phyloP scores from a whole-genome alignment of 2,888 invertebrate species.

The Escarpia spicata region DNA sequence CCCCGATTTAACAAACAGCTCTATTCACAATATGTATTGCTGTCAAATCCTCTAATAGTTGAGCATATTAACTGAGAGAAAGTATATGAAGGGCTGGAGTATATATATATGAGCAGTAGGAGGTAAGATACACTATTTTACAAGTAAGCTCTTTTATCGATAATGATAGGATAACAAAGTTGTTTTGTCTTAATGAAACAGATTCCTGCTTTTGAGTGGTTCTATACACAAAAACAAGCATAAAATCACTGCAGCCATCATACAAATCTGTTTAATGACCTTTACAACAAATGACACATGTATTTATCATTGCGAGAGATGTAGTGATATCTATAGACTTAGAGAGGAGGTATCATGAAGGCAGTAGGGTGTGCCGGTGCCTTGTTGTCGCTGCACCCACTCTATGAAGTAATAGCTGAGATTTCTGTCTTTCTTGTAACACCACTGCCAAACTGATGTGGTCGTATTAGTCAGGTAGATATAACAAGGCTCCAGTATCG shows the following conservation, averaged over 20 bases:
- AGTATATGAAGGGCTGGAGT: no score
- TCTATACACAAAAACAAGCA: not conserved
- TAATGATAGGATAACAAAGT: no score
- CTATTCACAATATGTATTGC: no score
- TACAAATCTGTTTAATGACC: not conserved
- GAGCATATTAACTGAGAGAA: no score
- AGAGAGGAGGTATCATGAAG: not conserved
- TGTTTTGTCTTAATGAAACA: no score
- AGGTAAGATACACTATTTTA: no score
- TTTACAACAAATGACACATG: not conserved
- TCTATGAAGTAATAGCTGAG: not conserved
- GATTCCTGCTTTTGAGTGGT: no score
- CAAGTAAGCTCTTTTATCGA: no score
- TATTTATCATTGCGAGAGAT: not conserved
- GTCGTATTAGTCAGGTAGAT: not conserved
- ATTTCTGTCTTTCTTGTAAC: not conserved
- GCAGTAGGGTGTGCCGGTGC: not conserved
- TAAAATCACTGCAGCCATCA: not conserved
- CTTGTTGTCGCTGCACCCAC: not conserved
- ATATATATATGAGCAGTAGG: no score
- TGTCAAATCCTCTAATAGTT: no score
- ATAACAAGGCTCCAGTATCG: not conserved
- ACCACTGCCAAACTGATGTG: not conserved
- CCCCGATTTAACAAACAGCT: no score
- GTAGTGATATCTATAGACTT: not conserved